phyloP scores from a whole-genome alignment of 2,797 vertebrate species.

The Coracias cyanogaster region DNA sequence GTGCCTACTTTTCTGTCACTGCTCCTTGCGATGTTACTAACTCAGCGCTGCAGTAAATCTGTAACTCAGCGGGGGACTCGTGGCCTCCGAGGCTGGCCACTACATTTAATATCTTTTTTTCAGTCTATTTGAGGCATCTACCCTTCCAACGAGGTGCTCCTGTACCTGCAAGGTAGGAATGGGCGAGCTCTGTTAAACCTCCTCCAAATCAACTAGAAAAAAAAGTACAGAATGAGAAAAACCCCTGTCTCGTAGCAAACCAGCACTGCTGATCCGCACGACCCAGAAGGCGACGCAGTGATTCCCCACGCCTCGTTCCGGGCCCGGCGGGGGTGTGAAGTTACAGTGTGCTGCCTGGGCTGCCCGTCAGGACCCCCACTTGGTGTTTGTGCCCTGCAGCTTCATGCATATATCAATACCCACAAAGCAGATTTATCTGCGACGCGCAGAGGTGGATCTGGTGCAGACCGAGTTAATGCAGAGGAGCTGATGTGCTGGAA shows the following conservation, averaged over 20 bases:
- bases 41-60: constrained; percentile 45
- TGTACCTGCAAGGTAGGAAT: background rate
- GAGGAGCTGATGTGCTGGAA: background rate
- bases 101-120: constrained; percentile 7
- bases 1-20: background rate
- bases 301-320: background rate
- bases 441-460: background rate
- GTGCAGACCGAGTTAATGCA: background rate
- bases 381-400: background rate
- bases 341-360: background rate
- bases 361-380: background rate
- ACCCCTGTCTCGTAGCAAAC: background rate
- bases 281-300: background rate
- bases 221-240: background rate
- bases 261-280: background rate
- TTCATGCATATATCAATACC: background rate
- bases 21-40: constrained; percentile 9
- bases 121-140: background rate
- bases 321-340: background rate
- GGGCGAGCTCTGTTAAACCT: background rate
- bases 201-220: background rate
- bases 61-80: background rate
- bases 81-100: constrained; percentile 25
- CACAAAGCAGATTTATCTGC: background rate
- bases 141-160: background rate